A percentile compares a stretch with the other conserved stretches of the same genome.
phyloP scores from a whole-genome alignment of 2,113 vertebrate species.

The Pagrus major region DNA sequence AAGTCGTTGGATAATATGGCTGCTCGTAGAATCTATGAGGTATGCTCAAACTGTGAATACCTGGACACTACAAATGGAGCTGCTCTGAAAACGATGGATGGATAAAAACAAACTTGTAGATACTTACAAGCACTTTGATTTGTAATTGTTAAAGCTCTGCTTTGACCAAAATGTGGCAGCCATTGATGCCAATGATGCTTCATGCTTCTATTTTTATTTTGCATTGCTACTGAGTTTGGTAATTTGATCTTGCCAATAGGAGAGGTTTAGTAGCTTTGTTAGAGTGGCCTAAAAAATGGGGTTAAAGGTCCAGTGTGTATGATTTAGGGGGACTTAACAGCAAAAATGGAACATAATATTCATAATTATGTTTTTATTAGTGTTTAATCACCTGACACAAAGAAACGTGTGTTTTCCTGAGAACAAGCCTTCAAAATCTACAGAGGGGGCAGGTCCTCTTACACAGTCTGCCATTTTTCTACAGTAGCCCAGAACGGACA shows the following conservation, averaged over 20 bases:
- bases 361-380: no score
- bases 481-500: no score
- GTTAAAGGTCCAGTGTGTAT: no score
- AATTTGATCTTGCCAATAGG: background rate
- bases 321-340: no score
- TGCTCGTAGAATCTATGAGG: constrained; percentile 41
- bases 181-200: background rate
- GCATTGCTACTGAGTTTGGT: background rate
- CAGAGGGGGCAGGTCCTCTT: no score
- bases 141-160: background rate
- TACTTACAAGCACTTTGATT: background rate
- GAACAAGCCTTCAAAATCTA: no score
- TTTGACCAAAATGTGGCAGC: background rate
- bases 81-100: background rate
- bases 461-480: no score
- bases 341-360: no score
- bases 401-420: no score
- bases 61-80: constrained; percentile 18
- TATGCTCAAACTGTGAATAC: constrained; percentile 11
- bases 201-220: background rate
- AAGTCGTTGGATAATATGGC: constrained; percentile 60
- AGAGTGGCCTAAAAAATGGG: no score
- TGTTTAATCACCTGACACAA: no score
- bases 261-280: background rate
- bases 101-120: background rate